Base-by-base conservation (phyloP, 1,140 invertebrate species). In the Drosophila arawakana region DNA sequence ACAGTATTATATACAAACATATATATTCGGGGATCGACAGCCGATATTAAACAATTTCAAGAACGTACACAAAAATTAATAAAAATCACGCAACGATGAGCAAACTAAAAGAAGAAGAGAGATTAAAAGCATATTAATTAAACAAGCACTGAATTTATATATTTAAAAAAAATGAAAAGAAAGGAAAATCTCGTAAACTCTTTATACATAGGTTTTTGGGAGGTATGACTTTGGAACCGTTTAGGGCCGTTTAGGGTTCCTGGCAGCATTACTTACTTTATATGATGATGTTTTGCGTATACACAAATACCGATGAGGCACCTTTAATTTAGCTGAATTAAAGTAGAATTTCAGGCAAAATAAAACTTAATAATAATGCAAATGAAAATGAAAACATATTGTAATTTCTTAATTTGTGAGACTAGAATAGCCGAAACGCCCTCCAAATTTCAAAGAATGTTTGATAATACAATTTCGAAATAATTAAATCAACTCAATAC, bases 121-220 rank as follows among this genome's bases (percentile, higher is more conserved):
- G 59, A 58, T 41, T 41, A 71, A 44, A 63, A 66, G 61, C 55
- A 35, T 60, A 74, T 68, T 69, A 70, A 69, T 80, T 82, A 82
- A 63, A 86, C 62, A 89, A 86, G 80, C 83, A 88, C 80, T 88
- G 84, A 89, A 84, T 89, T 89, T 84, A 89, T 84, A 83, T 81
- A 79, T 68, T 71, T 30, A 30, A 30, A 30, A 30, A 30, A 30
- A 2, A 30, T 2, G 25, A 30, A 30, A 4, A 5, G 0, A 58
- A 81, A 67, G 81, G 66, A 71, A 81, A 30, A 52, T 21, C 61
- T 67, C 67, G 54, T 21, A 46, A 70, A 57, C 62, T 73, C 72
- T 82, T 73, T 77, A 80, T 75, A 61, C 69, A 73, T 84, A 71
- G 62, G 62, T 83, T 77, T 69, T 52, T 30, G 10, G 66, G 81